A percentile compares a stretch with the other conserved stretches of the same genome.
phyloP scores from a whole-genome alignment of 1,140 invertebrate genomes.

The Acromyrmex charruanus region DNA sequence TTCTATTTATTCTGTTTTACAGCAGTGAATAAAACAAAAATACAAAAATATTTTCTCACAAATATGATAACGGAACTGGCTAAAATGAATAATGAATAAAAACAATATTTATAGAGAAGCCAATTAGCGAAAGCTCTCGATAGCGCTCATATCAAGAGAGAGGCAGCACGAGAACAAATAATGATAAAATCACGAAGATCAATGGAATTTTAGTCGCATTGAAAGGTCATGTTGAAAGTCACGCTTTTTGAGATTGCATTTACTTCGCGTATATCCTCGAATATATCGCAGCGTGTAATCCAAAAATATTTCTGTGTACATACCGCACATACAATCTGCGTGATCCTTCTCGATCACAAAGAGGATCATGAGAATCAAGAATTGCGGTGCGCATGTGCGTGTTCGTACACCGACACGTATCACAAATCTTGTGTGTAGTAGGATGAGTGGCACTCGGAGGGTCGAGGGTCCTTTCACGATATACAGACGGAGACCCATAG shows the following conservation, averaged over 20 bases:
- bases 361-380: constrained; percentile 48
- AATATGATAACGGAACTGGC: neutral
- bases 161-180: neutral
- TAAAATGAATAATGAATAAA: neutral
- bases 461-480: constrained; percentile 70
- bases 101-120: neutral
- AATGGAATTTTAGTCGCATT: constrained; percentile 11
- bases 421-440: constrained; percentile 46
- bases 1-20: neutral
- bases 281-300: constrained; percentile 39
- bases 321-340: constrained; percentile 3
- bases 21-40: constrained; percentile 10
- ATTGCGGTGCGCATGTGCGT: constrained; percentile 1
- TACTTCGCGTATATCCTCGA: neutral
- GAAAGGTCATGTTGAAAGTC: constrained; percentile 23
- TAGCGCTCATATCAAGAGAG: neutral
- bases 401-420: constrained; percentile 1
- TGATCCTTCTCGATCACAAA: constrained; percentile 32
- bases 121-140: neutral
- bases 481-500: constrained; percentile 69
- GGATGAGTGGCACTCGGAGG: constrained; percentile 74
- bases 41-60: neutral
- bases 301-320: constrained; percentile 23
- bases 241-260: constrained; percentile 30
- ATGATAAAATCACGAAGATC: neutral